These are phyloP conservation scores for Lipophrys pholis DNA, from an alignment of 2,113 vertebrate species.

Conservation along the genomic window DNA sequence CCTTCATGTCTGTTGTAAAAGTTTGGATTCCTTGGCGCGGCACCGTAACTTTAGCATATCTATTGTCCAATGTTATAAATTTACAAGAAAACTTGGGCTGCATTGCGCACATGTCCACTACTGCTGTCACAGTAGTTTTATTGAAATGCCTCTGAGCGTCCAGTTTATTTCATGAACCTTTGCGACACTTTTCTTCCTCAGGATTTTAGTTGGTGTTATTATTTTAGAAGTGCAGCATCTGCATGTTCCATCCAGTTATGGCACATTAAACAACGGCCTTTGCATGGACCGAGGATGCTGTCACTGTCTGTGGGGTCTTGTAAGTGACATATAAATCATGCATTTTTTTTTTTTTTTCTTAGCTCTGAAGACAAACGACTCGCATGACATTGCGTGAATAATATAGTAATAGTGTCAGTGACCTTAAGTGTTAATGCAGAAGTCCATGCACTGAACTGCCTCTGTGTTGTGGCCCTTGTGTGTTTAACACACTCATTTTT, in stretches of 20 bases:
- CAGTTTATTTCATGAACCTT: slow-evolving; percentile 26
- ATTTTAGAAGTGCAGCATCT: slow-evolving; percentile 75
- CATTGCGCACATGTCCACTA: slow-evolving; percentile 19
- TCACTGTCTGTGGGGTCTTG: slow-evolving; percentile 64
- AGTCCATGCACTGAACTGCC: slow-evolving; percentile 51
- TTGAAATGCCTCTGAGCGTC: slow-evolving; percentile 33
- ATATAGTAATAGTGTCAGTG: slow-evolving; percentile 71
- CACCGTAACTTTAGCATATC: slow-evolving; percentile 59
- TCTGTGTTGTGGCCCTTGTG: slow-evolving; percentile 40
- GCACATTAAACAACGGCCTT: slow-evolving; percentile 62
- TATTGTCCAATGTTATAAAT: slow-evolving; percentile 65
- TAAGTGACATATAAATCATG: slow-evolving; percentile 60
- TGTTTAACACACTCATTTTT: slow-evolving; percentile 14
- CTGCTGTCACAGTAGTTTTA: slow-evolving; percentile 4
- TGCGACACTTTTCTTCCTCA: slow-evolving; percentile 46
- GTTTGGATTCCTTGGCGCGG: slow-evolving; percentile 60
- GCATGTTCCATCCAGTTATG: slow-evolving; percentile 67
- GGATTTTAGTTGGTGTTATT: slow-evolving; percentile 66
- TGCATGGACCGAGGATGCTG: slow-evolving; percentile 63
- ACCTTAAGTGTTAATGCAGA: slow-evolving; percentile 56
- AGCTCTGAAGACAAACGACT: slow-evolving; percentile 57
- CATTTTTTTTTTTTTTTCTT: slow-evolving; percentile 45
- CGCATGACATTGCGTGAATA: slow-evolving; percentile 57
- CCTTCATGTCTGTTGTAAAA: slow-evolving; percentile 22
- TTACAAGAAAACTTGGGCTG: slow-evolving; percentile 28